phyloP scores from a whole-genome alignment of 2,888 invertebrate species.

The Dioctria rufipes region DNA sequence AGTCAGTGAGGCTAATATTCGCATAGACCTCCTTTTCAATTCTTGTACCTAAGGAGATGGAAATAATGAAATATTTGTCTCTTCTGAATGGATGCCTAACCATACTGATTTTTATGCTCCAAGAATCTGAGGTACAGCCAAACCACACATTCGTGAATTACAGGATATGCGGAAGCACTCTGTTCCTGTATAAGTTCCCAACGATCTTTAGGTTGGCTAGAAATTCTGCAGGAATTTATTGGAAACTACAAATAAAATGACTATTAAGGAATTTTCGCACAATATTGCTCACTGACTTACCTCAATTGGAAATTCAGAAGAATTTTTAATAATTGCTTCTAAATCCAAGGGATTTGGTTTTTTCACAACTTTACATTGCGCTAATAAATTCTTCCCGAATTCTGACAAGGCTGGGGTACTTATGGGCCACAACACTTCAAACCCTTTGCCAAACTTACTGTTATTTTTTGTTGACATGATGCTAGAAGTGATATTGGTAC shows the following conservation, averaged over 20 bases:
- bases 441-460: constrained; percentile 64
- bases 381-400: constrained; percentile 63
- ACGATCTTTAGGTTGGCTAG: constrained; percentile 64
- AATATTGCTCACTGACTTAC: constrained; percentile 18
- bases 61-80: too few relatives aligned
- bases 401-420: constrained; percentile 57
- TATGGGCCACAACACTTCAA: constrained; percentile 63
- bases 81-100: constrained; percentile 57
- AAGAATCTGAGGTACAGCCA: constrained; percentile 77
- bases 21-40: constrained; percentile 69
- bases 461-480: too few relatives aligned
- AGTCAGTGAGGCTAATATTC: constrained; percentile 71
- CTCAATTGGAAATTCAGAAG: constrained; percentile 55
- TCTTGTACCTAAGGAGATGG: constrained; percentile 62
- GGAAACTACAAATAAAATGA: constrained; percentile 63
- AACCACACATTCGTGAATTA: constrained; percentile 79
- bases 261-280: neutral
- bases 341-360: constrained; percentile 58
- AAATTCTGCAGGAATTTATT: constrained; percentile 66
- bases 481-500: too few relatives aligned
- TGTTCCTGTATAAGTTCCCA: constrained; percentile 64
- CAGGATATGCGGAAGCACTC: constrained; percentile 76
- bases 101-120: constrained; percentile 74
- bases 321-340: constrained; percentile 49
- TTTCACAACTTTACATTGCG: constrained; percentile 61